Conservation (phyloP, 2,888 invertebrate genomes). For the Drosophila kanekoi region DNA sequence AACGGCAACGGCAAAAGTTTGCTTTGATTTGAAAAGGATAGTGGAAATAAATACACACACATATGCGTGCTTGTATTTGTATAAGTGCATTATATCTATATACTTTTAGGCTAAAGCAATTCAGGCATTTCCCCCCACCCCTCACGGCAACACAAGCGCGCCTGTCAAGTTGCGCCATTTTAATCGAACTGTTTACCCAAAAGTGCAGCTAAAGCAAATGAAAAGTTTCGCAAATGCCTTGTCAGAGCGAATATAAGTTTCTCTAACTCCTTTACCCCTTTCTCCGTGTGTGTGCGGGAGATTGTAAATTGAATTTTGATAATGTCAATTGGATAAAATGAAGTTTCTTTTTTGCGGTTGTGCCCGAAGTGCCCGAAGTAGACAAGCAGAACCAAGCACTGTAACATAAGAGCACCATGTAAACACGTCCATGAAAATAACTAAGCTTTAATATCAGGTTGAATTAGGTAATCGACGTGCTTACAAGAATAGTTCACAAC, state of each 20-base stretch:
- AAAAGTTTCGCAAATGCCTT: constrained; percentile 67
- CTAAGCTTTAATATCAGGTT: neutral
- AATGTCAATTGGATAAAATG: constrained; percentile 70
- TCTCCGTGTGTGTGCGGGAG: constrained; percentile 25
- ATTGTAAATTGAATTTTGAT: constrained; percentile 80
- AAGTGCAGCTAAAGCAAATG: constrained; percentile 77
- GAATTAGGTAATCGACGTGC: neutral
- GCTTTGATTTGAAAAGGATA: constrained; percentile 74
- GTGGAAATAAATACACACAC: constrained; percentile 40
- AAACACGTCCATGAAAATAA: neutral
- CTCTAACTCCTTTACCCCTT: neutral
- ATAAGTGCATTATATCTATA: constrained; percentile 27
- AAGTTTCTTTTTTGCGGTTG: constrained; percentile 64
- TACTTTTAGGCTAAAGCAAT: constrained; percentile 64
- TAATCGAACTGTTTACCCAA: constrained; percentile 79
- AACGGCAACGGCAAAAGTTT: constrained; percentile 59
- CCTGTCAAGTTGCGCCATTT: constrained; percentile 64
- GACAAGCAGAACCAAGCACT: neutral
- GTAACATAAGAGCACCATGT: constrained; percentile 11
- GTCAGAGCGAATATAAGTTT: constrained; percentile 44
- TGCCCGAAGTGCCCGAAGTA: constrained; percentile 8
- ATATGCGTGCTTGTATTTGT: constrained; percentile 12
- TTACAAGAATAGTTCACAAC: too few species aligned
- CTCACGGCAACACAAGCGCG: neutral
- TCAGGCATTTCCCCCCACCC: constrained; percentile 25